These are phyloP conservation scores for Temnothorax curvispinosus DNA, from an alignment of 1,140 invertebrate genomes.

Conservation along the genomic window DNA sequence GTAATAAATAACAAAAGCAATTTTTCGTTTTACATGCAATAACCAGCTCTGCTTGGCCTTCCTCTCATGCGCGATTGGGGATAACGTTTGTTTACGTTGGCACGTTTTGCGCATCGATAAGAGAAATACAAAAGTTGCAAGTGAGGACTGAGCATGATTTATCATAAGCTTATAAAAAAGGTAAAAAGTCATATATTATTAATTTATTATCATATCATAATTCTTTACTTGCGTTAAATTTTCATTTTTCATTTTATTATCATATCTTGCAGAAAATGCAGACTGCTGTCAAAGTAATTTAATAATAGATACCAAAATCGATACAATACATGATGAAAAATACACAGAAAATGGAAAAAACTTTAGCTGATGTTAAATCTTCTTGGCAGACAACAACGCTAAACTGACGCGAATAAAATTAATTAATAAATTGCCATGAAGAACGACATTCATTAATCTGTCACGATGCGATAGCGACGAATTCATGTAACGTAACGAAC, in stretches of 20 bases:
- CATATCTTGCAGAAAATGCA: not conserved
- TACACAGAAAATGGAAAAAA: not conserved
- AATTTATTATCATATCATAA: not conserved
- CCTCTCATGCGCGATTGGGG: not conserved
- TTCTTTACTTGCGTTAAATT: not conserved
- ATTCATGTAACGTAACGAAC: not conserved
- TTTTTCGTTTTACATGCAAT: not conserved
- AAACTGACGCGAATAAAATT: not conserved
- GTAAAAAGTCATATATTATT: not conserved
- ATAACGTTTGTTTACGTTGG: not conserved
- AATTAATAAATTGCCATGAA: not conserved
- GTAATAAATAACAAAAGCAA: not conserved
- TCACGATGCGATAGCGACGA: not conserved
- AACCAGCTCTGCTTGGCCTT: not conserved
- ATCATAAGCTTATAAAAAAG: not conserved
- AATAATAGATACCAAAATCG: not conserved
- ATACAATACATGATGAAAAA: not conserved
- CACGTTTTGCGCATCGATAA: not conserved
- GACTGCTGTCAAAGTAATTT: not conserved
- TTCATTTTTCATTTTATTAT: not conserved
- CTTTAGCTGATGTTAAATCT: not conserved
- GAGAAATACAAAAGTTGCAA: not conserved
- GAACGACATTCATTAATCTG: constrained; percentile 1
- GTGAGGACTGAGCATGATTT: too few relatives aligned
- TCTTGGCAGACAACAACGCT: too few relatives aligned